Evolutionary conservation across 2,113 vertebrate genomes (phyloP), one percentile per base, ranked within the genome.

Genomic region (Caranx melampygus): DNA sequence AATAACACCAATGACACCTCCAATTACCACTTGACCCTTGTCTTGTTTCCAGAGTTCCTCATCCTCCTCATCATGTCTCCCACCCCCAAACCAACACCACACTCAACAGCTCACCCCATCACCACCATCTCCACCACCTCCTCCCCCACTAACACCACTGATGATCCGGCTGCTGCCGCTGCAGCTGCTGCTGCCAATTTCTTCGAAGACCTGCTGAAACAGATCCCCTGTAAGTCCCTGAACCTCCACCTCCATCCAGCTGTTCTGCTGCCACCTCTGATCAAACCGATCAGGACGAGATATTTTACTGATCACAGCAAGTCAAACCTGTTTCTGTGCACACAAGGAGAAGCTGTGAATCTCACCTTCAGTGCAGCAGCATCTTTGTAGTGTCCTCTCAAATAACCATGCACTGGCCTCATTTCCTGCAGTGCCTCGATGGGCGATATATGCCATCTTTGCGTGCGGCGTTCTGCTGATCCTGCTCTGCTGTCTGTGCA

Each of bases 351-450:
- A n/a, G 13, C 5, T 55, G n/a, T 58, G 55, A 58, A 33, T 26
- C 16, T 18, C 14, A 6, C 15, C 47, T 49, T 49, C 18, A 49
- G 3, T 49, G 16, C 16, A 49, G 5, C 47, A 49, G 47, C 18
- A 2, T 49, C 3, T 49, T 18, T 49, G 15, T 5, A 18, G 15
- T 65, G 33, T 15, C 9, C 33, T 49, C 1, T 13, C 6, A 7
- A 49, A 26, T 70, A 18, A 47, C 9, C 14, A 8, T 37, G 5
- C 7, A 2, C 4, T 49, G 21, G 21, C 20, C n/a, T 18, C 59
- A 0, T n/a, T 49, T 0, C 0, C 49, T 37, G n/a, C 93, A 98
- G 97, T 97, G 91, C 95, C 96, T 69, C 91, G 63, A 89, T 98
- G 97, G 97, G 94, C 79, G 0, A 80, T 96, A 70, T 91, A 94